These are phyloP conservation scores for Sphaeridia pumilis DNA, from an alignment of 2,888 invertebrate species.

Conservation along the genomic window DNA sequence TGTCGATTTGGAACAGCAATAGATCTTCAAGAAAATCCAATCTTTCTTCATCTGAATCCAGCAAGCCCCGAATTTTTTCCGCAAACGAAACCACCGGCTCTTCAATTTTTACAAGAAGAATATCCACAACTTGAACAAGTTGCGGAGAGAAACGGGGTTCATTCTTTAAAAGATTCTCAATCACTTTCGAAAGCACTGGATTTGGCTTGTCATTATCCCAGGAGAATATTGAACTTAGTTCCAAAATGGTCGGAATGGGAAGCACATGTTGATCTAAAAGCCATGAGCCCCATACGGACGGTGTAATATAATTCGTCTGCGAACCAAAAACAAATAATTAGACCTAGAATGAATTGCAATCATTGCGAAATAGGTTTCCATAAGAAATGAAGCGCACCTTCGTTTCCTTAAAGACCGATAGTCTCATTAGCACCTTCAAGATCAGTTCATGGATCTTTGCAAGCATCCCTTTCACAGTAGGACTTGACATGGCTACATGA, in stretches of 20 bases:
- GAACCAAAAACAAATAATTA: too few species aligned
- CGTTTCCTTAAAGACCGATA: slow-evolving; percentile 67
- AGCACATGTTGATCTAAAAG: slow-evolving; percentile 1
- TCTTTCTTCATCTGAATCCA: slow-evolving; percentile 16
- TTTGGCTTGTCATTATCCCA: slow-evolving; percentile 51
- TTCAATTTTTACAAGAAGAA: slow-evolving; percentile 4
- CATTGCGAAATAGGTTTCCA: too few species aligned
- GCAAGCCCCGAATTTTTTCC: slow-evolving; percentile 14
- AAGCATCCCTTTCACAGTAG: slow-evolving; percentile 47
- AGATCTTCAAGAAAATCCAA: slow-evolving; percentile 49
- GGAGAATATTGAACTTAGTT: slow-evolving; percentile 62
- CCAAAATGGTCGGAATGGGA: slow-evolving; percentile 46
- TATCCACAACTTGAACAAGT: slow-evolving; percentile 11
- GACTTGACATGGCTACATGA: slow-evolving; percentile 40
- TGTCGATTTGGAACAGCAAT: slow-evolving; percentile 56
- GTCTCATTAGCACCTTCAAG: slow-evolving; percentile 59
- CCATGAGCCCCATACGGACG: too few species aligned
- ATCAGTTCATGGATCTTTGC: slow-evolving; percentile 48
- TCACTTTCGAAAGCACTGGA: slow-evolving; percentile 48
- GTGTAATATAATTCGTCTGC: too few species aligned
- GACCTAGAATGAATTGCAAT: too few species aligned
- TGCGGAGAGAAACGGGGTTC: slow-evolving; percentile 38
- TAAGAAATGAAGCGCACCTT: slow-evolving; percentile 44
- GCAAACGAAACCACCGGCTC: slow-evolving; percentile 6
- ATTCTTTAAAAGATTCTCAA: slow-evolving; percentile 53